phyloP scores from a whole-genome alignment of 2,113 vertebrate species.

The zebrafish (Danio rerio) region GRCz12tu NC_133180.1:77718501-77719000 shows the following conservation, averaged over 20 bases:
- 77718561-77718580: too few species aligned
- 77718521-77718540: too few species aligned
- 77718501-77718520: too few species aligned
- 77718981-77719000: too few species aligned
- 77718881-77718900: background rate
- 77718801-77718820: background rate
- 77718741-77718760: background rate
- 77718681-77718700: background rate
- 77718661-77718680: constrained; percentile 2
- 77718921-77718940: background rate
- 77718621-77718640: too few species aligned
- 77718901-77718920: background rate
- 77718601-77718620: too few species aligned
- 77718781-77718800: constrained; percentile 11
- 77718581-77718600: too few species aligned
- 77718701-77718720: constrained; percentile 38
- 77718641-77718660: background rate
- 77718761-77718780: background rate
- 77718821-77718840: background rate
- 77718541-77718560: too few species aligned
- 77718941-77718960: too few species aligned
- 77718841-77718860: background rate
- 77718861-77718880: background rate
- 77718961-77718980: too few species aligned
- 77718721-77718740: constrained; percentile 51